Percentiles rank a stretch among this genome's conserved stretches.
Conservation (phyloP, 2,888 invertebrate species). For the Himalopsyche tibetana region DNA sequence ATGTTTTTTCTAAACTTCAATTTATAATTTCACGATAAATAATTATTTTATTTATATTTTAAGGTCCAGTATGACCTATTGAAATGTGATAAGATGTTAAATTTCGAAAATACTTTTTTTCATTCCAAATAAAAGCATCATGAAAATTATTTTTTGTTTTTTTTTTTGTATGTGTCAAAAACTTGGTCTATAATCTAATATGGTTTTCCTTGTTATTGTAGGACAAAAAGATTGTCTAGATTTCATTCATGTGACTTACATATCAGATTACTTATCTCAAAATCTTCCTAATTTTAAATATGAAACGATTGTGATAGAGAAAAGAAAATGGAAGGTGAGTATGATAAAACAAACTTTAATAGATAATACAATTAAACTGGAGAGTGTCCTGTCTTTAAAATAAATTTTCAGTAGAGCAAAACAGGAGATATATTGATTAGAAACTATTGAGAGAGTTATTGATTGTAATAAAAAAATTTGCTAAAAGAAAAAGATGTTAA, state of each 20-base stretch:
- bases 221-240: conserved; percentile 76
- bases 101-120: conserved; percentile 31
- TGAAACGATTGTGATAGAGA: conserved; percentile 73
- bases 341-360: conserved; percentile 53
- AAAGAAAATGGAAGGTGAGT: conserved; percentile 65
- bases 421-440: no score
- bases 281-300: conserved; percentile 78
- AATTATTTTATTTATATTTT: neutral
- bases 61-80: neutral
- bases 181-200: neutral
- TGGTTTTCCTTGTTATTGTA: conserved; percentile 76
- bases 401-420: no score
- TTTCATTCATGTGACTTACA: conserved; percentile 76
- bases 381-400: no score
- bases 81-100: conserved; percentile 24
- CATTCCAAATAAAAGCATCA: conserved; percentile 42
- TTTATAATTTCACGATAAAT: neutral
- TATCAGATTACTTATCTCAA: conserved; percentile 76
- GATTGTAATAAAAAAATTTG: no score
- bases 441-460: no score
- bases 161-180: conserved; percentile 62
- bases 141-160: conserved; percentile 48
- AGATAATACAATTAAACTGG: no score
- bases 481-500: no score
- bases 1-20: neutral